phyloP scores from a whole-genome alignment of 2,888 invertebrate species.

The Agriotes lineatus region DNA sequence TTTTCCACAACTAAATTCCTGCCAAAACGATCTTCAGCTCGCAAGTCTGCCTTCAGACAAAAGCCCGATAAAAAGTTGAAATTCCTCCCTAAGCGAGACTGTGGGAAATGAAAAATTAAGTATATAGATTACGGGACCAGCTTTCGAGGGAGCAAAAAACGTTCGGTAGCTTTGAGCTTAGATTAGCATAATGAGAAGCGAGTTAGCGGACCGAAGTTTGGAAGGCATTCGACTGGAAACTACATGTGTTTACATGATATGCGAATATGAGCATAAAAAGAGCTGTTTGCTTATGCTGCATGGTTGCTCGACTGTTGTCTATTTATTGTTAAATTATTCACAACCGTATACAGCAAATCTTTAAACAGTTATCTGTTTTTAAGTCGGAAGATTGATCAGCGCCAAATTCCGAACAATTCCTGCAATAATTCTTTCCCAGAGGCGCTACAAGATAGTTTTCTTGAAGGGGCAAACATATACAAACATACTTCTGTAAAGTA shows the following conservation, averaged over 20 bases:
- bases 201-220: slow-evolving; percentile 45
- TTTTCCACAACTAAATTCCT: too few species aligned
- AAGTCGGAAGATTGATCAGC: background rate
- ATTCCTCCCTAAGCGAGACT: background rate
- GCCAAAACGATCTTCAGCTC: too few species aligned
- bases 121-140: slow-evolving; percentile 24
- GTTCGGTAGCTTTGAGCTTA: slow-evolving; percentile 45
- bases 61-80: background rate
- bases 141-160: slow-evolving; percentile 31
- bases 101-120: slow-evolving; percentile 28
- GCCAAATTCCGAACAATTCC: too few species aligned
- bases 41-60: too few species aligned
- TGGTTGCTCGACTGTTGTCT: slow-evolving; percentile 26
- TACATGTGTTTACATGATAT: slow-evolving; percentile 51
- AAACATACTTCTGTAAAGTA: too few species aligned
- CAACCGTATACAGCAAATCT: background rate
- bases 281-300: slow-evolving; percentile 39
- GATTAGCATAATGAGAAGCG: slow-evolving; percentile 47
- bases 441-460: too few species aligned
- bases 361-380: slow-evolving; percentile 3
- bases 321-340: slow-evolving; percentile 31
- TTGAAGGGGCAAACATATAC: too few species aligned
- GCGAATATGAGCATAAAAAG: slow-evolving; percentile 49
- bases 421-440: too few species aligned
- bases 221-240: slow-evolving; percentile 47